These are phyloP conservation scores for Hapalemur alaotrensis DNA, from an alignment of 2,797 vertebrate species.

Conservation along the genomic window DNA sequence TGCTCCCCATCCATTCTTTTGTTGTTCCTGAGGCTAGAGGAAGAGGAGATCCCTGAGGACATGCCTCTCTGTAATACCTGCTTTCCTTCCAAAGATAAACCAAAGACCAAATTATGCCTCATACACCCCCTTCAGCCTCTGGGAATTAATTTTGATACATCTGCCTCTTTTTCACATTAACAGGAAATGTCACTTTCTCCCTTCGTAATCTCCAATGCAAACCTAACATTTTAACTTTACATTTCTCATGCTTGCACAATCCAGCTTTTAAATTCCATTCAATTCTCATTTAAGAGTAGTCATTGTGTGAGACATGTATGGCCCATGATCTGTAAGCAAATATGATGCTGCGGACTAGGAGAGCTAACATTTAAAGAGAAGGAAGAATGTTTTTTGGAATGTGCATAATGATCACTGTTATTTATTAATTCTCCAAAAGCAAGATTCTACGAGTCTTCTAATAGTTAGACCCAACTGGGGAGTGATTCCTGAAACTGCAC, in stretches of 20 bases:
- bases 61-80: background rate
- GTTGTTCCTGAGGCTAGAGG: background rate
- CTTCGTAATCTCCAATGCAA: background rate
- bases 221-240: background rate
- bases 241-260: background rate
- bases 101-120: background rate
- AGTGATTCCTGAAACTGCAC: too few relatives aligned
- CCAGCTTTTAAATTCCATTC: background rate
- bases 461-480: background rate
- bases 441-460: background rate
- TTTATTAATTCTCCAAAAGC: background rate
- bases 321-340: background rate
- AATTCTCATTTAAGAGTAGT: background rate
- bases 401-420: background rate
- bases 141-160: background rate
- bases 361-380: background rate
- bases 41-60: background rate
- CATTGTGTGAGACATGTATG: accelerated
- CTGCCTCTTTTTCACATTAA: background rate
- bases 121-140: background rate
- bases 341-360: accelerated
- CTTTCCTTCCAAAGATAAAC: background rate
- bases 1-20: accelerated
- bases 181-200: background rate
- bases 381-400: background rate